These are phyloP conservation scores for Alligator sinensis DNA, from an alignment of 2,113 vertebrate species.

Conservation along the genomic window DNA sequence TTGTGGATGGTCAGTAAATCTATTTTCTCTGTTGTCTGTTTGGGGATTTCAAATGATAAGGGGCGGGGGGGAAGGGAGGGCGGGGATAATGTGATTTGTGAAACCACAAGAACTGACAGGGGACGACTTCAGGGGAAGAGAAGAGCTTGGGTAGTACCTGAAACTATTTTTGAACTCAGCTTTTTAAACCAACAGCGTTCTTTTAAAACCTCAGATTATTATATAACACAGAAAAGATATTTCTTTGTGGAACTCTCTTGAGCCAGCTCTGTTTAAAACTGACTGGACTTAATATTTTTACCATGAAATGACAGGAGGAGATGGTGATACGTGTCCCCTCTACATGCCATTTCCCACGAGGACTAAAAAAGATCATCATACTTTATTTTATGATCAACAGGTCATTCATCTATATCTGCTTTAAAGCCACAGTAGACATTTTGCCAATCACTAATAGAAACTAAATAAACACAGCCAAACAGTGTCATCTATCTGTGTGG, in stretches of 20 bases:
- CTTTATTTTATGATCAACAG: constrained; percentile 79
- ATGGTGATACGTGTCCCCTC: constrained; percentile 4
- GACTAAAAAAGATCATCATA: constrained; percentile 66
- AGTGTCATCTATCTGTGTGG: constrained; percentile 79
- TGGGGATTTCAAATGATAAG: neutral
- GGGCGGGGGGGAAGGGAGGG: neutral
- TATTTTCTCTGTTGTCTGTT: neutral
- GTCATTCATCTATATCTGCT: constrained; percentile 82
- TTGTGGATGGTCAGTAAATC: neutral
- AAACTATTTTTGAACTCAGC: neutral
- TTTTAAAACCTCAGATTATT: neutral
- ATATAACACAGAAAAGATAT: fast-evolving
- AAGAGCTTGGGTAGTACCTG: neutral
- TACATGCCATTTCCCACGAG: constrained; percentile 63
- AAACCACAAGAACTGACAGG: neutral
- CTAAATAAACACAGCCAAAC: constrained; percentile 86
- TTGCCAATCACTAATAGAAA: constrained; percentile 87
- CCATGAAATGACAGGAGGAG: constrained; percentile 28
- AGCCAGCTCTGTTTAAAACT: neutral
- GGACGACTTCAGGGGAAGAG: neutral
- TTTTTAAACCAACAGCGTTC: neutral
- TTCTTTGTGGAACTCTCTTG: fast-evolving
- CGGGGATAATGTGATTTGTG: neutral
- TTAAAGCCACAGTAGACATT: constrained; percentile 76
- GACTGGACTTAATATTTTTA: neutral